Evolutionary conservation across 2,113 vertebrate species (phyloP).

Genomic region (Tonatia bakeri): DNA sequence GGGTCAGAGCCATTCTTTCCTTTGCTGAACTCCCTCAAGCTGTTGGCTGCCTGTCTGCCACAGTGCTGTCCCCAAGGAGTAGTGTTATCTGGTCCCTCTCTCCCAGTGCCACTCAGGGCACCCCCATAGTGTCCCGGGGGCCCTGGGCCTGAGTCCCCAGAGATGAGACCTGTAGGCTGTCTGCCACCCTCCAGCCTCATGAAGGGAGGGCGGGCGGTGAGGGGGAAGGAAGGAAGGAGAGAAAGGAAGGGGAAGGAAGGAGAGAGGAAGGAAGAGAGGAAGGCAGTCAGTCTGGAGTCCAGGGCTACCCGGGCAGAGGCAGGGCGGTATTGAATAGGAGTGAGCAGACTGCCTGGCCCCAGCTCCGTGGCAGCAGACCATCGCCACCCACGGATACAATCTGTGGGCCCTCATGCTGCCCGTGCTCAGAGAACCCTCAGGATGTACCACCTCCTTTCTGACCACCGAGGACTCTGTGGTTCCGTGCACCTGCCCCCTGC

Average conservation of each 20-base stretch:
- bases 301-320: too few species aligned
- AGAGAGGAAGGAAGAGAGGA: too few species aligned
- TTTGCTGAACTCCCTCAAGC: not conserved
- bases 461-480: not conserved
- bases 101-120: not conserved
- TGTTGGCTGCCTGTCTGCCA: not conserved
- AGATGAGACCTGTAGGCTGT: not conserved
- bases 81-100: not conserved
- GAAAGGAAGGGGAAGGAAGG: too few species aligned
- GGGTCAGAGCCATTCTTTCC: rapidly evolving
- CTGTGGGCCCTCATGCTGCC: rapidly evolving
- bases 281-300: too few species aligned
- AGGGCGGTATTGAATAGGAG: too few species aligned
- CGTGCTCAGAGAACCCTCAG: not conserved
- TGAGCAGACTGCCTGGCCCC: rapidly evolving
- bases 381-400: rapidly evolving
- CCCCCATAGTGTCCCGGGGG: not conserved
- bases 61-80: not conserved
- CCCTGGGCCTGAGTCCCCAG: not conserved
- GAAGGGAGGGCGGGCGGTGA: not conserved
- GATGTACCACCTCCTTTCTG: not conserved
- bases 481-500: rapidly evolving
- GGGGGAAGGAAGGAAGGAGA: rapidly evolving
- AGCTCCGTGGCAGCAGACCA: too few species aligned
- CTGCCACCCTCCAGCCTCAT: rapidly evolving